Evolutionary conservation across 2,888 invertebrate genomes (phyloP).

Genomic region (Phortica magna): DNA sequence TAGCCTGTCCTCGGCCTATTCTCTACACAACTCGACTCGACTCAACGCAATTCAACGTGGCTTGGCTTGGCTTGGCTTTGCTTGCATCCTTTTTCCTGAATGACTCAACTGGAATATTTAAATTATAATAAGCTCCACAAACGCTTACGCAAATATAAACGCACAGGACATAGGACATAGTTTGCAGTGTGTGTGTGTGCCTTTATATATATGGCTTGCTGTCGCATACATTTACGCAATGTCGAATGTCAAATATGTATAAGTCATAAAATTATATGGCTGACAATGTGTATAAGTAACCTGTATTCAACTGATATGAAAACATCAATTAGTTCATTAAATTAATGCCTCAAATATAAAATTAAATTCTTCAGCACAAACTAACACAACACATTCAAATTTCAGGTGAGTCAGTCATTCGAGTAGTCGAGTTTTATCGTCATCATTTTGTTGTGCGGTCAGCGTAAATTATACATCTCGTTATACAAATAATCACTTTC

Average conservation of each 20-base stretch:
- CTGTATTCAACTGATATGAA: slow-evolving; percentile 31
- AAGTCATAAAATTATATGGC: slow-evolving; percentile 8
- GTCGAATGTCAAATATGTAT: neutral
- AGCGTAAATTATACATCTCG: neutral
- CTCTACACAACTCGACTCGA: neutral
- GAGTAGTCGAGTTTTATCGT: neutral
- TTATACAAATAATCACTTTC: slow-evolving; percentile 64
- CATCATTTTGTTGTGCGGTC: neutral
- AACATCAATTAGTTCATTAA: slow-evolving; percentile 10
- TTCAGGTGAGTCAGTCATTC: neutral
- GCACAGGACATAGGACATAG: no score
- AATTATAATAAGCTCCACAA: slow-evolving; percentile 12
- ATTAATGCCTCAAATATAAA: neutral
- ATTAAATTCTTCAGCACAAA: neutral
- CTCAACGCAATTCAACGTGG: slow-evolving; percentile 43
- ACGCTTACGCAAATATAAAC: neutral
- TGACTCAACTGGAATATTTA: slow-evolving; percentile 44
- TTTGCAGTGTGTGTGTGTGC: neutral
- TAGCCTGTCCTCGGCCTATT: neutral
- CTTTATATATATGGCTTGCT: slow-evolving; percentile 23
- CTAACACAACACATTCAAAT: neutral
- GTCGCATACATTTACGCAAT: slow-evolving; percentile 20
- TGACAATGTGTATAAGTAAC: neutral
- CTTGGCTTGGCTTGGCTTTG: slow-evolving; percentile 60
- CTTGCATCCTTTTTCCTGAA: slow-evolving; percentile 48